phyloP scores from a whole-genome alignment of 2,113 vertebrate genomes.

The Phrynosoma platyrhinos region DNA sequence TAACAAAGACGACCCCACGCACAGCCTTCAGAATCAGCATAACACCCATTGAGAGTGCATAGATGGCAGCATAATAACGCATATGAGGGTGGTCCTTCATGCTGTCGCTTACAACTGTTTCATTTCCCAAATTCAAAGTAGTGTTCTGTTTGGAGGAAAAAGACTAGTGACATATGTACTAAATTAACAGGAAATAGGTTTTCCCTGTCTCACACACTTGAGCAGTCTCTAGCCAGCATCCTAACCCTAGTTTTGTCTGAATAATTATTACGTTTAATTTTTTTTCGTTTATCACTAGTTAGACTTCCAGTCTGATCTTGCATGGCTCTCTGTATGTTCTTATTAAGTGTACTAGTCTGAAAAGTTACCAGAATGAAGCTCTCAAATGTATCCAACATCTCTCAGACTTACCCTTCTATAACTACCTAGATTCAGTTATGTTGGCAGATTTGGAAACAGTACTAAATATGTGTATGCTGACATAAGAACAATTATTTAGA shows the following conservation, averaged over 20 bases:
- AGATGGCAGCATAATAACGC: constrained; percentile 88
- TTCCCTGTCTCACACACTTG: accelerated
- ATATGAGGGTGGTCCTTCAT: constrained; percentile 92
- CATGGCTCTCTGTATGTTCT: not conserved
- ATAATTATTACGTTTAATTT: not conserved
- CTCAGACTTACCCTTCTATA: not conserved
- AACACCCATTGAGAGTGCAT: constrained; percentile 90
- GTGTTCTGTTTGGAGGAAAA: constrained; percentile 79
- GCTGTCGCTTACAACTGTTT: constrained; percentile 82
- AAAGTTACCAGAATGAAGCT: not conserved
- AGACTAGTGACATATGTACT: not conserved
- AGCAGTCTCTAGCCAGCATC: not conserved
- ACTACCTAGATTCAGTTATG: not conserved
- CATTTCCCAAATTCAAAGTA: constrained; percentile 81
- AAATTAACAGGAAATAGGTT: not conserved
- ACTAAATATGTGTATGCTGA: not conserved
- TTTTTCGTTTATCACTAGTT: not conserved
- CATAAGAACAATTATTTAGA: not conserved
- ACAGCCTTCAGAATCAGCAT: constrained; percentile 91
- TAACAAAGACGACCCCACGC: constrained; percentile 90
- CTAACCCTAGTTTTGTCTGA: not conserved
- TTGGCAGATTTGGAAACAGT: not conserved
- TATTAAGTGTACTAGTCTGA: not conserved
- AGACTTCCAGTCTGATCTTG: not conserved
- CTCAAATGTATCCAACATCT: not conserved